A percentile compares a stretch with the other conserved stretches of the same genome.
These are phyloP conservation scores for Exephanes ischioxanthus DNA, from an alignment of 2,888 invertebrate genomes.

Conservation along the genomic window DNA sequence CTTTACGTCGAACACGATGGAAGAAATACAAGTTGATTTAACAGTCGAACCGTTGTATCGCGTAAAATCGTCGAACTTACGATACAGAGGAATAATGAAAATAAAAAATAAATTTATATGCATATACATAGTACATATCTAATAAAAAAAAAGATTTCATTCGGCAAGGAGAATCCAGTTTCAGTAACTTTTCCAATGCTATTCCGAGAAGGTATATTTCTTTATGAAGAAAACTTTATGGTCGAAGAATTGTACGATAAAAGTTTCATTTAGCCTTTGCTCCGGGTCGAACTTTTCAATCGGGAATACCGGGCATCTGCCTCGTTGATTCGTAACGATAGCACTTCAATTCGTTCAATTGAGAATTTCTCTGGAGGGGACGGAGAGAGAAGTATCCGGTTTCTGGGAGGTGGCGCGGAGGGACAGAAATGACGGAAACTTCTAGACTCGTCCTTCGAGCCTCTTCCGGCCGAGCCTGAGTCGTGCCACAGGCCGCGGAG, in stretches of 20 bases:
- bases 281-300: constrained; percentile 56
- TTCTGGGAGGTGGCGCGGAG: not conserved
- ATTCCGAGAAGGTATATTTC: not conserved
- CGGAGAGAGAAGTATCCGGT: not conserved
- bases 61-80: constrained; percentile 9
- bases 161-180: not conserved
- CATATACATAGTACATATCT: not conserved
- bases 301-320: constrained; percentile 32
- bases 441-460: constrained; percentile 45
- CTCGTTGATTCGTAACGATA: constrained; percentile 66
- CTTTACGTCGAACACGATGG: constrained; percentile 43
- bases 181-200: not conserved
- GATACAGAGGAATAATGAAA: constrained; percentile 1
- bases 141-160: constrained; percentile 11
- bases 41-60: not conserved
- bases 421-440: constrained; percentile 31
- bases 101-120: not conserved
- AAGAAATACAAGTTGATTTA: constrained; percentile 51
- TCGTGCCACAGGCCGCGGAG: not conserved
- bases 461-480: constrained; percentile 24
- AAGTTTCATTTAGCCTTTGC: constrained; percentile 36
- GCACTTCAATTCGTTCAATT: constrained; percentile 62
- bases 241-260: constrained; percentile 42
- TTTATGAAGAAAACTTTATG: constrained; percentile 17
- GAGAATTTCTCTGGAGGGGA: constrained; percentile 59